Evolutionary conservation across 2,113 vertebrate species (phyloP).

Genomic region (Paraplagusia blochii): DNA sequence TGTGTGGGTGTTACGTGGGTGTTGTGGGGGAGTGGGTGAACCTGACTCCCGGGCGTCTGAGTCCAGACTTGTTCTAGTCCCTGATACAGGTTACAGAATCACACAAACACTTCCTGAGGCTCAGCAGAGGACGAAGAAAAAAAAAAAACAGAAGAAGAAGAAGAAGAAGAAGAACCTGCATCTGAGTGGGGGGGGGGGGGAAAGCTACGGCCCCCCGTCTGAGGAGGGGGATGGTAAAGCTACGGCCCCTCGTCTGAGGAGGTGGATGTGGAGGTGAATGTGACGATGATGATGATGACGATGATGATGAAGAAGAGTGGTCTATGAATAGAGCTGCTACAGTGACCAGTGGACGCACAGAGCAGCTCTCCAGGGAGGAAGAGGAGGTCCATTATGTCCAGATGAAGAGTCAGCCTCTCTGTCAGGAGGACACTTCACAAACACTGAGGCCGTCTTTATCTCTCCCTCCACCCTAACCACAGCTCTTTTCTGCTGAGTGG

Average conservation of each 20-base stretch:
- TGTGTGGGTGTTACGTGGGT: conserved; percentile 62
- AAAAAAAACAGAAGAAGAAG: not conserved
- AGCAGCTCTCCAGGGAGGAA: conserved; percentile 43
- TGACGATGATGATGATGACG: too few relatives aligned
- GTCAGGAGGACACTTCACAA: conserved; percentile 47
- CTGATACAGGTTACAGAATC: conserved; percentile 48
- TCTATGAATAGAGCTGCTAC: conserved; percentile 68
- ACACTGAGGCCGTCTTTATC: conserved; percentile 51
- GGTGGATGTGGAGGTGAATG: too few relatives aligned
- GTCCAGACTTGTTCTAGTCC: conserved; percentile 67
- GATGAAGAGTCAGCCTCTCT: conserved; percentile 59
- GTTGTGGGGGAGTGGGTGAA: too few relatives aligned
- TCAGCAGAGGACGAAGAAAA: conserved; percentile 31
- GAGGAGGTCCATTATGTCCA: conserved; percentile 74
- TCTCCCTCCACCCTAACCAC: conserved; percentile 11
- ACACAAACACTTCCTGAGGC: conserved; percentile 55
- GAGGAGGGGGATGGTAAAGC: too few relatives aligned
- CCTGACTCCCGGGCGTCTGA: conserved; percentile 60
- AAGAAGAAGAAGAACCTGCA: conserved; percentile 40
- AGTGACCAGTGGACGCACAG: too few relatives aligned
- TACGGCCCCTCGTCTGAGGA: too few relatives aligned
- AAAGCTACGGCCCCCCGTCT: too few relatives aligned
- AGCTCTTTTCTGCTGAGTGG: conserved; percentile 70
- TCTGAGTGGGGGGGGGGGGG: conserved; percentile 9
- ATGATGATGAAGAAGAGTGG: conserved; percentile 27